These are phyloP conservation scores for Furcula furcula DNA, from an alignment of 2,888 invertebrate species.

Conservation along the genomic window DNA sequence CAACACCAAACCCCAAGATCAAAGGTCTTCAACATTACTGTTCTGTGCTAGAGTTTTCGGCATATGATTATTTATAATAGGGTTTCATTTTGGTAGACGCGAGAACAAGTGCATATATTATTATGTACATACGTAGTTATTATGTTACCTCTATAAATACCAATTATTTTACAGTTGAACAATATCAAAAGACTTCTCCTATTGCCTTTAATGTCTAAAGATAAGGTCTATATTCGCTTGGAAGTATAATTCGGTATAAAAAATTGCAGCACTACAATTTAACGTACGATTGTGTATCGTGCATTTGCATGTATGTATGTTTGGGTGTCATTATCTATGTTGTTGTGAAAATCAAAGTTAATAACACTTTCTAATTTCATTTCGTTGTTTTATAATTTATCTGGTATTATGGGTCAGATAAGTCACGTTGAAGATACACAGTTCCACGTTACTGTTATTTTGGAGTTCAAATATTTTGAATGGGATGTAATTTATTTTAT, in stretches of 20 bases:
- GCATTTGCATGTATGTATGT: slow-evolving; percentile 61
- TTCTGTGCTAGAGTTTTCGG: slow-evolving; percentile 43
- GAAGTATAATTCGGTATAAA: slow-evolving; percentile 10
- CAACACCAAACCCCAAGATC: slow-evolving; percentile 43
- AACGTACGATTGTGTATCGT: slow-evolving; percentile 47
- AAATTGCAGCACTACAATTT: slow-evolving; percentile 35
- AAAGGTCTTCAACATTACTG: slow-evolving; percentile 49
- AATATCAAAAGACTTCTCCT: too few species aligned
- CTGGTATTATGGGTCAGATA: slow-evolving; percentile 13
- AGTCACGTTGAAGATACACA: neutral
- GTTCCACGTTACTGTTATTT: too few species aligned
- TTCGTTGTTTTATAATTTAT: slow-evolving; percentile 27
- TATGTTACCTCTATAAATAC: slow-evolving; percentile 31
- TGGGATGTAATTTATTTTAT: too few species aligned
- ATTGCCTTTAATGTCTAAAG: slow-evolving; percentile 10
- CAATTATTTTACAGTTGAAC: neutral
- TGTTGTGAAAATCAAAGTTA: slow-evolving; percentile 43
- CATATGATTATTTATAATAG: slow-evolving; percentile 55
- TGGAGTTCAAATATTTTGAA: too few species aligned
- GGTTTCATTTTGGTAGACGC: slow-evolving; percentile 53
- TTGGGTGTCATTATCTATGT: slow-evolving; percentile 46
- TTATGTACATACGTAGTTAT: slow-evolving; percentile 58
- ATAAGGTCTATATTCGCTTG: slow-evolving; percentile 24
- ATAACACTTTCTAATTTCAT: slow-evolving; percentile 55
- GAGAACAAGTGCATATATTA: slow-evolving; percentile 55